Percentiles rank a stretch among this genome's conserved stretches.
These are phyloP conservation scores for Drosophila diplacantha DNA, from an alignment of 2,888 invertebrate genomes.

Conservation along the genomic window DNA sequence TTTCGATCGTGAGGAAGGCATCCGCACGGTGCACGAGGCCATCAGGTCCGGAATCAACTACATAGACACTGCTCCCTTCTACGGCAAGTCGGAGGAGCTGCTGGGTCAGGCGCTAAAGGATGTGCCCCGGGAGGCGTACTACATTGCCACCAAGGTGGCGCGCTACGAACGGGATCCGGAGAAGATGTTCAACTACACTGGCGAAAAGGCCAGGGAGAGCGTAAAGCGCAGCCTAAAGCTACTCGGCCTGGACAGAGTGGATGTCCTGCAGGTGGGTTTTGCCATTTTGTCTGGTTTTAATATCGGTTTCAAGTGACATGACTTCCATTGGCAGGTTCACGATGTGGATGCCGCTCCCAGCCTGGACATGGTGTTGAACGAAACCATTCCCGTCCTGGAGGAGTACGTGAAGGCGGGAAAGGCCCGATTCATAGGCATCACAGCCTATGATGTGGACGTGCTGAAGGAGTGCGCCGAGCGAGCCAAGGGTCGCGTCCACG, in stretches of 20 bases:
- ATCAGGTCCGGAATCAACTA: constrained; percentile 91
- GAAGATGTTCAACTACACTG: constrained; percentile 91
- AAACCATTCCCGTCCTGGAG: constrained; percentile 90
- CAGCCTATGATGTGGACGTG: constrained; percentile 86
- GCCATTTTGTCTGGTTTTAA: not conserved
- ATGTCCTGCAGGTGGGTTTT: constrained; percentile 86
- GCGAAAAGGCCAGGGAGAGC: constrained; percentile 84
- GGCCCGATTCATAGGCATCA: constrained; percentile 89
- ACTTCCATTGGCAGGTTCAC: constrained; percentile 80
- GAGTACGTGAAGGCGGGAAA: constrained; percentile 85
- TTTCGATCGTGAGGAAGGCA: constrained; percentile 81
- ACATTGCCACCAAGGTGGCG: constrained; percentile 93
- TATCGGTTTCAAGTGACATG: not conserved
- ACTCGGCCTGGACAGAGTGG: constrained; percentile 89
- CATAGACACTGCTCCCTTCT: constrained; percentile 94
- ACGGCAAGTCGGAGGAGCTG: constrained; percentile 90
- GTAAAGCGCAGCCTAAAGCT: constrained; percentile 86
- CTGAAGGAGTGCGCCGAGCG: constrained; percentile 86
- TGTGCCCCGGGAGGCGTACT: constrained; percentile 89
- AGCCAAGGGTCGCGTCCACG: constrained; percentile 77
- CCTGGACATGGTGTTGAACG: constrained; percentile 86
- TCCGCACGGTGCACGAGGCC: constrained; percentile 84
- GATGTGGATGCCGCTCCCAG: constrained; percentile 92
- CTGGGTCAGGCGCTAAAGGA: constrained; percentile 89
- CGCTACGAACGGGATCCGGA: constrained; percentile 85